Base-by-base conservation (phyloP, 2,888 invertebrate species). In the Drymonia ruficornis region DNA sequence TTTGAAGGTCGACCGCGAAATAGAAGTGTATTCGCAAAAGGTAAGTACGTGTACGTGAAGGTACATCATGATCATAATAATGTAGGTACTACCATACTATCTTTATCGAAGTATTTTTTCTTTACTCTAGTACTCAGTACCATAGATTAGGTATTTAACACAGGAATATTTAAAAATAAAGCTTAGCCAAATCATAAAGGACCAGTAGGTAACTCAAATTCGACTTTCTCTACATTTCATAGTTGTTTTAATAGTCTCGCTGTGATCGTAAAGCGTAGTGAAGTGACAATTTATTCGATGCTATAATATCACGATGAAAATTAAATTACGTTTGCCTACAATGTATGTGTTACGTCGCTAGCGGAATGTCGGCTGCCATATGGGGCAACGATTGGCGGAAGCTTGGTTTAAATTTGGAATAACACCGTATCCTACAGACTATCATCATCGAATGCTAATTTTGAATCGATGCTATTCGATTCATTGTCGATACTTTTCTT, bases 401-500 rank as follows among this genome's bases (percentile, higher is more conserved):
- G 83, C 74, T 60, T 50, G 64, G 72, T 81, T 75, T 81, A 81
- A 83, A 79, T 86, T 84, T 82, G 84, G 83, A 81, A 80, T 78
- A 79, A 72, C 80, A 77, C 78, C 73, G 73, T 69, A 73, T 73
- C 74, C 70, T 72, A 69, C 70, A 72, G 67, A 77, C 80, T 76
- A 74, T 72, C 59, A 63, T 65, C 59, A 63, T 65, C 66, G 83
- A 83, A 84, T 85, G 81, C 74, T 82, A 83, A 84, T 80, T 59
- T 59, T 46, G 66, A 61, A 65, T 65, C 60, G 68, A 71, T 70
- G 73, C 67, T 45, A 65, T 70, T 57, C 61, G 68, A 73, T 70
- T 65, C 52, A 62, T 55, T 65, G 70, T 66, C 57, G 64, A 59
- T 50, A 23, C 59, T 63, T 61, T 56, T 49, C 62, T 58, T 58